These are phyloP conservation scores for Adineta ricciae DNA, from an alignment of 2,888 invertebrate genomes.

Conservation along the genomic window DNA sequence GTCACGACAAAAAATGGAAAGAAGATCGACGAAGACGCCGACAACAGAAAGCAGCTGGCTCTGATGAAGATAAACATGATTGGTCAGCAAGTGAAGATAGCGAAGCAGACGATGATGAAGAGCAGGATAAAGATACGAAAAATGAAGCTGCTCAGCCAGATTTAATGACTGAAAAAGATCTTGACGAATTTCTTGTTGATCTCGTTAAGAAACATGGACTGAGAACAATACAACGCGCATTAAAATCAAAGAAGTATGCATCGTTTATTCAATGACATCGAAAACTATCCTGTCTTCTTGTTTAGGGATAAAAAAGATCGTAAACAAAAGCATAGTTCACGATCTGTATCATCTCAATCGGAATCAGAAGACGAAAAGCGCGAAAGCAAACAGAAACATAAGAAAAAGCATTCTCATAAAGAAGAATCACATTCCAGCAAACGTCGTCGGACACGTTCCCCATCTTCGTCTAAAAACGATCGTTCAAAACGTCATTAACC, in stretches of 20 bases:
- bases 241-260: constrained; percentile 3
- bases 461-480: background rate
- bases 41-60: background rate
- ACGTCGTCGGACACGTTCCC: background rate
- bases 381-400: background rate
- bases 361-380: background rate
- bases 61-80: background rate
- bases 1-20: background rate
- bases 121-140: background rate
- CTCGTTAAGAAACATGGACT: constrained; percentile 23
- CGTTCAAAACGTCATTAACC: background rate
- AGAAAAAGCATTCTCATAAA: background rate
- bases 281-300: background rate
- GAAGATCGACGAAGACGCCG: background rate
- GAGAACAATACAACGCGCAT: background rate
- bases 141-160: background rate
- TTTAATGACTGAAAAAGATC: constrained; percentile 22
- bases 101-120: background rate
- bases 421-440: background rate
- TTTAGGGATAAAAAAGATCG: background rate
- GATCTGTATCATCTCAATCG: background rate
- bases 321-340: background rate
- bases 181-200: constrained; percentile 25
- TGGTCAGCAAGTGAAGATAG: background rate
- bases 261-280: no score